phyloP scores from a whole-genome alignment of 2,113 vertebrate genomes.

The Alaudala cheleensis region DNA sequence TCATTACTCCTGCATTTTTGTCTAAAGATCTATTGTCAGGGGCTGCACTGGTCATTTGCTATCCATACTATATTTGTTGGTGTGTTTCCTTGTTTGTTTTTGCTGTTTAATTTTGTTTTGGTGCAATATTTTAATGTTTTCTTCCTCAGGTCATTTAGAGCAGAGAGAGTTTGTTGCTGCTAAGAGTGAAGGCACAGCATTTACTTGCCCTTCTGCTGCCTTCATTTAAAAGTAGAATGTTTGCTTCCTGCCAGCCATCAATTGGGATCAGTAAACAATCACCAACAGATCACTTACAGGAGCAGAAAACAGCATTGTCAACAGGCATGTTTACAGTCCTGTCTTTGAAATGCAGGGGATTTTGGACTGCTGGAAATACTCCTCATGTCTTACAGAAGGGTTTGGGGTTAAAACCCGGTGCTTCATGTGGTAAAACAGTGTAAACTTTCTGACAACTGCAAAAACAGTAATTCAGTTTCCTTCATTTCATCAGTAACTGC shows the following conservation, averaged over 20 bases:
- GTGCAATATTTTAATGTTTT: conserved; percentile 76
- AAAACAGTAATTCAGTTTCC: not conserved
- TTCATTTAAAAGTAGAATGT: conserved; percentile 50
- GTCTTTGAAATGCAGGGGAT: conserved; percentile 16
- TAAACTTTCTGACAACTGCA: not conserved
- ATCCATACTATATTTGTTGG: not conserved
- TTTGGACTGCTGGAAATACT: not conserved
- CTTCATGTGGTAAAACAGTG: conserved; percentile 23
- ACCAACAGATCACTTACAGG: not conserved
- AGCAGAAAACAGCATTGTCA: conserved; percentile 27
- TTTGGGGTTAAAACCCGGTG: conserved; percentile 49
- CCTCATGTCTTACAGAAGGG: conserved; percentile 30
- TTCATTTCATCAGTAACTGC: conserved; percentile 35
- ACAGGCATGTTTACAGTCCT: conserved; percentile 6
- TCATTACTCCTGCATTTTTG: conserved; percentile 59
- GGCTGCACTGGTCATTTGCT: conserved; percentile 52
- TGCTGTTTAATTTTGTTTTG: conserved; percentile 61
- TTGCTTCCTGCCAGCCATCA: conserved; percentile 42
- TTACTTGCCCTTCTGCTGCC: conserved; percentile 56
- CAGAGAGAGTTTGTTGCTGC: conserved; percentile 62
- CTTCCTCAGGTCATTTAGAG: conserved; percentile 72
- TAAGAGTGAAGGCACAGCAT: conserved; percentile 48
- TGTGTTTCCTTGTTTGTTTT: conserved; percentile 41
- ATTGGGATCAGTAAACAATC: not conserved
- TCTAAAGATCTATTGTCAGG: conserved; percentile 47